Evolutionary conservation across 2,797 vertebrate species (phyloP), one percentile per base, ranked within the genome.

Genomic region (Centropyge bicolor): DNA sequence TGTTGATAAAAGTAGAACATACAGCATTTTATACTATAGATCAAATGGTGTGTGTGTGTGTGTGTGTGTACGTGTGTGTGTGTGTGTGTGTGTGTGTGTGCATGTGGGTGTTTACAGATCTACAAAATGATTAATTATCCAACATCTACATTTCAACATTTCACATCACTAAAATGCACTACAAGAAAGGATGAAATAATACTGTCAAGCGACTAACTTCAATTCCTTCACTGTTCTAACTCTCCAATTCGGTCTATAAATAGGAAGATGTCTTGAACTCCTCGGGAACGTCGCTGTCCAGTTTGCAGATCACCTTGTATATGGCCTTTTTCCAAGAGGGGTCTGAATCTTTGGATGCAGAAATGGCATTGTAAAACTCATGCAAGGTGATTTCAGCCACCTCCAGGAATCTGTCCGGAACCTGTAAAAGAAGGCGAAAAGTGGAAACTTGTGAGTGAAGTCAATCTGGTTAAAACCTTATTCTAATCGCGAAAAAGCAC

Each of bases 291-390:
- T 97, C 96, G 8, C 96, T 97, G 94, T 99, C 98, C 90, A 99
- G 95, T 94, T 99, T 99, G 38, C 98, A 98, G 95, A 99, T 99
- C 31, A 98, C 97, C 95, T 99, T 99, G 94, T 99, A 99, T 89
- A 99, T 99, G 83, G 97, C 96, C 93, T 99, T 99, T 90, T 99
- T 99, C 98, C 98, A 99, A n/a, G 98, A 99, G 24, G 97, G 96
- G 84, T 99, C 98, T 0, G 96, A 93, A 13, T 99, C 98, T 96
- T 97, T 98, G 88, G 96, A 93, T 0, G 95, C 76, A 61, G 95
- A 95, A 70, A 99, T 93, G 1, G 98, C 98, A 0, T 93, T 97
- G 94, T 97, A 99, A 93, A 99, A 99, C 86, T 99, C 97, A 71
- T 96, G 96, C 78, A 99, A 91, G 0, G 98, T 98, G 91, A 98